Percentiles rank a stretch among this genome's conserved stretches.
Conservation (phyloP, 1,140 invertebrate species). For the Drosophila chauvacae region DNA sequence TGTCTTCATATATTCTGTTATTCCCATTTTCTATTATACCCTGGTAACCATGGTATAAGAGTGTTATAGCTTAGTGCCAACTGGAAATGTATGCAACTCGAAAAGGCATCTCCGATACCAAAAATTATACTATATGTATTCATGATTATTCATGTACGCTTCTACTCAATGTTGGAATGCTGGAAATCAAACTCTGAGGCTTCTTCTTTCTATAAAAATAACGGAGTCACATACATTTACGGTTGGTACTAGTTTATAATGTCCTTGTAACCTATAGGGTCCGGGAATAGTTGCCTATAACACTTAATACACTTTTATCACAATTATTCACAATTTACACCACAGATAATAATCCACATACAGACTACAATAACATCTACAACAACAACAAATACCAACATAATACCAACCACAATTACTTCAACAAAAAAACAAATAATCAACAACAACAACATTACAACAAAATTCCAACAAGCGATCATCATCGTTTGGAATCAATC, state of each 20-base stretch:
- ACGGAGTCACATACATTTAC: not conserved
- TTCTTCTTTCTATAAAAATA: too few species aligned
- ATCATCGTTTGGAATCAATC: slow-evolving; percentile 89
- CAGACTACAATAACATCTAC: slow-evolving; percentile 71
- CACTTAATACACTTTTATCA: slow-evolving; percentile 73
- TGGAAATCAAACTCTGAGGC: too few species aligned
- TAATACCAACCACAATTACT: slow-evolving; percentile 54
- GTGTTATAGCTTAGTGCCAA: not conserved
- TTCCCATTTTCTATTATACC: not conserved
- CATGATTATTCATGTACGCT: not conserved
- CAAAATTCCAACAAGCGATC: slow-evolving; percentile 84
- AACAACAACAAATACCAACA: slow-evolving; percentile 54
- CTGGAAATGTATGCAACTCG: not conserved
- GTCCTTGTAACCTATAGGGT: not conserved
- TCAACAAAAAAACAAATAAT: slow-evolving; percentile 47
- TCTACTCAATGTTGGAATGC: too few species aligned
- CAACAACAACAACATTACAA: slow-evolving; percentile 32
- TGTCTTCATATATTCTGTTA: not conserved
- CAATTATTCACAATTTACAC: slow-evolving; percentile 24
- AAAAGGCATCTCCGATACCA: not conserved
- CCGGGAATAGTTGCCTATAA: not conserved
- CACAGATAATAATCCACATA: slow-evolving; percentile 77
- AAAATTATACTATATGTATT: not conserved
- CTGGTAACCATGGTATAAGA: not conserved
- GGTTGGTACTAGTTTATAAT: not conserved